phyloP scores from a whole-genome alignment of 2,797 vertebrate species.

The Amblyopsis hoosieri region DNA sequence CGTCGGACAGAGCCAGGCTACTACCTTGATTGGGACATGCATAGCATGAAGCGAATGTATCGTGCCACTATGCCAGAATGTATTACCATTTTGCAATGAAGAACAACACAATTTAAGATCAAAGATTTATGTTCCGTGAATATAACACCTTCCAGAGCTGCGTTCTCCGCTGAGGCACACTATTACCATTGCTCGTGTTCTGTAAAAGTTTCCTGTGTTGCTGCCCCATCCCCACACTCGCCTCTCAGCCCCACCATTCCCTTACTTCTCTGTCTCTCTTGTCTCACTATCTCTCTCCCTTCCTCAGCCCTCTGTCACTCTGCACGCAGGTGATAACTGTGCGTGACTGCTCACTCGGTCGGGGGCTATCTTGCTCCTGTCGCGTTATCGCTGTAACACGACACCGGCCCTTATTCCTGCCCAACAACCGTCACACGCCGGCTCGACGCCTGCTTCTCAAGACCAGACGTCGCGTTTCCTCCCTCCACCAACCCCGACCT shows the following conservation, averaged over 20 bases:
- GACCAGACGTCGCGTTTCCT: neutral
- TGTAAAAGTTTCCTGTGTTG: slow-evolving; percentile 19
- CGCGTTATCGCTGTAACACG: slow-evolving; percentile 68
- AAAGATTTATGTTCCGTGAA: no score
- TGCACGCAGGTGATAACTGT: slow-evolving; percentile 58
- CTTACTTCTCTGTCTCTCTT: slow-evolving; percentile 9
- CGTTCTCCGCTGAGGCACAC: no score
- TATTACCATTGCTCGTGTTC: no score
- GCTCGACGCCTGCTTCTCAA: slow-evolving; percentile 21
- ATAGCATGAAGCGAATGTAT: no score
- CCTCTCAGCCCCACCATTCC: slow-evolving; percentile 5
- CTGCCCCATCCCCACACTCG: slow-evolving; percentile 25
- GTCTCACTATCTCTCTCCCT: slow-evolving; percentile 7
- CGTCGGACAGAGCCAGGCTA: no score
- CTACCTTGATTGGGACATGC: no score
- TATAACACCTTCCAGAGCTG: no score
- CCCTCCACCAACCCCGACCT: slow-evolving; percentile 11
- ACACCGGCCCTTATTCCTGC: slow-evolving; percentile 65
- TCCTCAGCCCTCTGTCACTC: slow-evolving; percentile 26
- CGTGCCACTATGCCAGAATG: no score
- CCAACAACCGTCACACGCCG: slow-evolving; percentile 38
- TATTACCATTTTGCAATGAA: no score
- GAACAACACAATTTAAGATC: no score
- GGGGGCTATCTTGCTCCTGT: slow-evolving; percentile 69
- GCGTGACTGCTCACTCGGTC: slow-evolving; percentile 52